These are phyloP conservation scores for Smithornis capensis DNA, from an alignment of 2,113 vertebrate species.

Conservation along the genomic window DNA sequence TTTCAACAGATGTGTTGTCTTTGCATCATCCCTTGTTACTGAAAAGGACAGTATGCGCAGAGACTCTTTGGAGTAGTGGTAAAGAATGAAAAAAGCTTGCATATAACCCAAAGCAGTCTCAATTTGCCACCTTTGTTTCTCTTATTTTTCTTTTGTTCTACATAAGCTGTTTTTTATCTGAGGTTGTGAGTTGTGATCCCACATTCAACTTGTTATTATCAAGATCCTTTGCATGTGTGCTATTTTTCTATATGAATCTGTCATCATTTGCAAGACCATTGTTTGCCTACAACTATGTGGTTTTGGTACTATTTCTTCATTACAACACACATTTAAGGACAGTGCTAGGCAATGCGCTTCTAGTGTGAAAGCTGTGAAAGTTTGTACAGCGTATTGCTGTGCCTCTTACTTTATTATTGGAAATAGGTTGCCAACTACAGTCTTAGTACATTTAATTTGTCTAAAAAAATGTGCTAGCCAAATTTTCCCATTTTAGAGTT, in stretches of 20 bases:
- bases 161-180: background rate
- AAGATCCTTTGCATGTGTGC: background rate
- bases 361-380: background rate
- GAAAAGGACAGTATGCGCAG: background rate
- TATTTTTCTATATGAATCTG: rapidly evolving
- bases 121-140: background rate
- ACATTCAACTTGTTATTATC: background rate
- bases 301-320: background rate
- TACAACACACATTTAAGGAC: background rate
- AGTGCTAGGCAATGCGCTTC: background rate
- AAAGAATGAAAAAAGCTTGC: background rate
- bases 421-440: constrained; percentile 39
- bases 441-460: constrained; percentile 56
- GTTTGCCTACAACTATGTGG: background rate
- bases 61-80: background rate
- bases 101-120: background rate
- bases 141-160: background rate
- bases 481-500: constrained; percentile 60
- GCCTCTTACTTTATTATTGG: background rate
- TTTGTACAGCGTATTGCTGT: background rate
- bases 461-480: constrained; percentile 51
- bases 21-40: background rate
- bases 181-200: background rate
- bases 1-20: background rate
- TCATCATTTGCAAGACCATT: background rate